Percentiles rank a stretch among this genome's conserved stretches.
Evolutionary conservation across 1,140 invertebrate species (phyloP).

Genomic region (Cataglyphis hispanica): DNA sequence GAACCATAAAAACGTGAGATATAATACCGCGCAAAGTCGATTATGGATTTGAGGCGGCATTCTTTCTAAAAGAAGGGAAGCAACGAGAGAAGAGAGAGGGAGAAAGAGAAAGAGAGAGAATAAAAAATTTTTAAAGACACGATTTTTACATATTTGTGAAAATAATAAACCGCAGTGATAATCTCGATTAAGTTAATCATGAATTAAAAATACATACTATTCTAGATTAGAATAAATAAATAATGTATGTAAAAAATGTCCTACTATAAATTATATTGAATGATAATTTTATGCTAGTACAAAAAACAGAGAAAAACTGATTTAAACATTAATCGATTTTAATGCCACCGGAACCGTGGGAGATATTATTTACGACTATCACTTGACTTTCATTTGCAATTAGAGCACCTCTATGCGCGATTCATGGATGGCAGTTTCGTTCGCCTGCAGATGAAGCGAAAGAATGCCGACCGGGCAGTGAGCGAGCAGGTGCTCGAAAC

Average conservation of each 20-base stretch:
- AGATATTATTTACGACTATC: slow-evolving; percentile 19
- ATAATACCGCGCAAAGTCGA: neutral
- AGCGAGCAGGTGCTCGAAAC: slow-evolving; percentile 71
- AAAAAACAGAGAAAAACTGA: slow-evolving; percentile 10
- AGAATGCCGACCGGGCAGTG: slow-evolving; percentile 70
- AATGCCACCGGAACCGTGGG: neutral
- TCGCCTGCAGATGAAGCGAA: slow-evolving; percentile 73
- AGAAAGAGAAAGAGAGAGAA: too few species aligned
- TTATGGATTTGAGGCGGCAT: neutral
- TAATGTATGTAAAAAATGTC: neutral
- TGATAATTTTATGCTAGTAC: neutral
- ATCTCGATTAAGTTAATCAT: slow-evolving; percentile 3
- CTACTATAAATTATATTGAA: neutral
- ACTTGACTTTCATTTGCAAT: slow-evolving; percentile 47
- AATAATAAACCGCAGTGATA: neutral
- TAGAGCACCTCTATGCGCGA: slow-evolving; percentile 54
- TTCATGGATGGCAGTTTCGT: slow-evolving; percentile 49
- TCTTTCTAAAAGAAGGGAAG: neutral
- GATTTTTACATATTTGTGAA: neutral
- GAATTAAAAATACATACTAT: neutral
- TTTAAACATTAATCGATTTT: slow-evolving; percentile 55
- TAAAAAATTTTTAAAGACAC: neutral
- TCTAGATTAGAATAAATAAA: neutral
- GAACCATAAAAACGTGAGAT: slow-evolving; percentile 6
- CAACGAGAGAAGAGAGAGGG: too few species aligned